Base-by-base conservation (phyloP, 1,140 invertebrate species). In the Dendroctonus ponderosae region DNA sequence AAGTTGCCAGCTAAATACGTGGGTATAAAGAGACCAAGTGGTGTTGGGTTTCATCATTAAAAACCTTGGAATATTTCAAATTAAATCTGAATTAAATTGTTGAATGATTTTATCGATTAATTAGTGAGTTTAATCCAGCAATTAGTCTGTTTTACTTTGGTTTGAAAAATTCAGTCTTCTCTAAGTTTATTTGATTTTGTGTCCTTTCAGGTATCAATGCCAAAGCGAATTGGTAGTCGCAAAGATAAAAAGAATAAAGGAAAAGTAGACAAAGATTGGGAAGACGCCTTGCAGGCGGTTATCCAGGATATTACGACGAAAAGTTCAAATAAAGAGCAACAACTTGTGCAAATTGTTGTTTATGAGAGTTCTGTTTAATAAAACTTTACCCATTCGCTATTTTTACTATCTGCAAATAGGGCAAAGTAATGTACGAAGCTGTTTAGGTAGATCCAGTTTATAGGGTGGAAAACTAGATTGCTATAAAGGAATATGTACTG, bases 271-370 rank as follows among this genome's bases (percentile, higher is more conserved):
- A 81, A 81, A 68, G 85, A 89, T 53, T 89, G 86, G 82, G 87
- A 89, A 70, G 87, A 88, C 5, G 88, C 88, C 0, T 81, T 90
- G 58, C 86, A 89, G 75, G 87, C 87, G n/a, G 86, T 89, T 37
- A 84, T 90, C 9, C 81, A 86, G 58, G 86, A 89, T 67, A 86
- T 90, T 46, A 82, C 86, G 2, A 80, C 82, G 15, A 84, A 84
- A 14, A 79, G 82, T 11, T 80, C 82, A 46, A 78, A 76, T 56
- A 80, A 81, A 73, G 75, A 83, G 70, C 80, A 82, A 69, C 81
- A 84, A 41, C 83, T 92, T 6, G 82, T 93, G n/a, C 89, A 92
- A 79, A 91, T 93, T 63, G 86, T 92, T 63, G 89, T 93, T 76
- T 93, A 93, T 76, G 91, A 93, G 77, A 88, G 88, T 44, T 90